Evolutionary conservation across 1,140 invertebrate species (phyloP).

Genomic region (Pseudobourletiella spinata): DNA sequence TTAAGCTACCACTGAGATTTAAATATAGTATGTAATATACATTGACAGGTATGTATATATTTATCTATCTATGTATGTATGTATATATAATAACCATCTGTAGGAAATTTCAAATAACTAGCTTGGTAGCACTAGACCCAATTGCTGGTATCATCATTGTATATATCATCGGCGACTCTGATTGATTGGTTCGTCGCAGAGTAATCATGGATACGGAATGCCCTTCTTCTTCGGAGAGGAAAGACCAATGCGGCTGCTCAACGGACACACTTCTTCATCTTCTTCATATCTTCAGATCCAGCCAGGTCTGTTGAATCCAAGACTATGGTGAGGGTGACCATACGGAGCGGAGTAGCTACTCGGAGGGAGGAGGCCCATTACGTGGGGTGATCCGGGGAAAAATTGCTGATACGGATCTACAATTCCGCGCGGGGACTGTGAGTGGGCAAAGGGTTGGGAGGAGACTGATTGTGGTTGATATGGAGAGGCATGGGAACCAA

Average conservation of each 20-base stretch:
- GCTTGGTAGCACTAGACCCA: background rate
- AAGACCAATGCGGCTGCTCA: too few relatives aligned
- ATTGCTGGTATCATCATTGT: too few relatives aligned
- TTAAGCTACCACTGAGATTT: too few relatives aligned
- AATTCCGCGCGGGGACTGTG: slow-evolving; percentile 14
- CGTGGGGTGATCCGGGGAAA: slow-evolving; percentile 29
- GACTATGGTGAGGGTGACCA: slow-evolving; percentile 25
- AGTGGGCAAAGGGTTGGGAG: slow-evolving; percentile 19
- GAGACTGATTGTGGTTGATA: slow-evolving; percentile 23
- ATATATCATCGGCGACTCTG: too few relatives aligned
- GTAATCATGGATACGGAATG: too few relatives aligned
- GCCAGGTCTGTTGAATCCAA: slow-evolving; percentile 30
- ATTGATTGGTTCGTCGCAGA: too few relatives aligned
- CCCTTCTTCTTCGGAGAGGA: too few relatives aligned
- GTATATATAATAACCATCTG: background rate
- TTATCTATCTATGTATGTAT: background rate
- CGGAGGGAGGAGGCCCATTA: slow-evolving; percentile 24
- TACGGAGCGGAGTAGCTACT: slow-evolving; percentile 20
- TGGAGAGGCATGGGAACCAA: slow-evolving; percentile 30
- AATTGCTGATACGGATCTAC: slow-evolving; percentile 33
- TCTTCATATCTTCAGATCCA: slow-evolving; percentile 34
- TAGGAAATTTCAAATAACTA: background rate
- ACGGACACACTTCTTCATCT: too few relatives aligned
- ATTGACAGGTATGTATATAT: too few relatives aligned
- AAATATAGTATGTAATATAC: too few relatives aligned